phyloP scores from a whole-genome alignment of 2,113 vertebrate genomes.

The Datnioides undecimradiatus region DNA sequence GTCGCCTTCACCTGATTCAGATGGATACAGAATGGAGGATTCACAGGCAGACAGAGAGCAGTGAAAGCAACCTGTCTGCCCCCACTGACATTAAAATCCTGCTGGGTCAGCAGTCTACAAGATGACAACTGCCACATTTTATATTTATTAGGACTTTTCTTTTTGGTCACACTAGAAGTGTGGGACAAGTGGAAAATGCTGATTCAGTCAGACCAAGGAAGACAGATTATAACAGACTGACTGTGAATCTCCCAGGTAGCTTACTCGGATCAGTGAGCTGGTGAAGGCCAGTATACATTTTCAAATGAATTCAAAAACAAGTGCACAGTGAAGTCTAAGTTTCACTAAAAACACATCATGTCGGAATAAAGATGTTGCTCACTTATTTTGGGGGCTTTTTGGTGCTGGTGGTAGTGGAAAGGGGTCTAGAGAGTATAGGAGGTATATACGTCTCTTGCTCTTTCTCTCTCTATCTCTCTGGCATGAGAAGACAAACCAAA shows the following conservation, averaged over 20 bases:
- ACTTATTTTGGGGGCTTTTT: background rate
- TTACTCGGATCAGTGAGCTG: background rate
- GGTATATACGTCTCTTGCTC: background rate
- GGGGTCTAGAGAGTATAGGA: too few species aligned
- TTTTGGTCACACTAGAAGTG: constrained; percentile 4
- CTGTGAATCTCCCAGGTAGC: constrained; percentile 11
- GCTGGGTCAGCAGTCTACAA: constrained; percentile 54
- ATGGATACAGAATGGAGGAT: background rate
- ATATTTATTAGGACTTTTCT: constrained; percentile 44
- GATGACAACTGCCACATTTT: constrained; percentile 42
- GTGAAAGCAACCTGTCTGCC: constrained; percentile 14
- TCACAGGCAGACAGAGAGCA: constrained; percentile 6
- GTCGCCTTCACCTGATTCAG: constrained; percentile 17
- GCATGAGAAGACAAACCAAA: constrained; percentile 30
- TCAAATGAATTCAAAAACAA: background rate
- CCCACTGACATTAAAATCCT: constrained; percentile 51
- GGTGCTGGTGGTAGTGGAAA: background rate
- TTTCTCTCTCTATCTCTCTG: background rate
- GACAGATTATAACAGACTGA: background rate
- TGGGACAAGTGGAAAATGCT: constrained; percentile 24
- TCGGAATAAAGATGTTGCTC: background rate
- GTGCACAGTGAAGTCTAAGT: background rate
- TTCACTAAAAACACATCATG: background rate
- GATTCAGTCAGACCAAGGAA: constrained; percentile 12
- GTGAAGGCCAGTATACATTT: background rate